Evolutionary conservation across 2,797 vertebrate species (phyloP).

Genomic region (Kryptopterus vitreolus): DNA sequence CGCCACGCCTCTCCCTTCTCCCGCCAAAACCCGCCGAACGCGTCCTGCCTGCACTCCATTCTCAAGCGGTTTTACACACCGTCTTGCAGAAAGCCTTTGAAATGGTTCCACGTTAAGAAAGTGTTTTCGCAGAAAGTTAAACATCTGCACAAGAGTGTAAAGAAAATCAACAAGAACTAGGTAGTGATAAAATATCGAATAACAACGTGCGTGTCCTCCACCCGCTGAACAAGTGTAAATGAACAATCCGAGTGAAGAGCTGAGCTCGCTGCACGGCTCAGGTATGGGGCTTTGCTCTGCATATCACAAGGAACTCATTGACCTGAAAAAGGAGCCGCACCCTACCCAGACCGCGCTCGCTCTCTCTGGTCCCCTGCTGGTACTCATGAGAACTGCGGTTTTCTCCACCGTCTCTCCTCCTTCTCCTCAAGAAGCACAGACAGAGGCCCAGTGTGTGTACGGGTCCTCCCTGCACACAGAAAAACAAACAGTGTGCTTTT

Average conservation of each 20-base stretch:
- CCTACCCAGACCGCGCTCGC: slow-evolving; percentile 58
- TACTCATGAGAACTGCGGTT: slow-evolving; percentile 44
- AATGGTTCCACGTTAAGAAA: not conserved
- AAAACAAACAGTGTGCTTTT: slow-evolving; percentile 50
- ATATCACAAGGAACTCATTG: slow-evolving; percentile 79
- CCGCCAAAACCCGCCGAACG: slow-evolving; percentile 28
- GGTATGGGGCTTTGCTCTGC: slow-evolving; percentile 63
- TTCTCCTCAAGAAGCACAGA: slow-evolving; percentile 41
- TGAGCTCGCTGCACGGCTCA: slow-evolving; percentile 55
- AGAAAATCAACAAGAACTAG: not conserved
- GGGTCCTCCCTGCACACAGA: slow-evolving; percentile 35
- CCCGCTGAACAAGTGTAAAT: slow-evolving; percentile 24
- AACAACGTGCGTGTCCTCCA: not conserved
- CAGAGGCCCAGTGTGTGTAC: slow-evolving; percentile 49
- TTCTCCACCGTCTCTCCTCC: slow-evolving; percentile 28
- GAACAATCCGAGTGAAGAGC: slow-evolving; percentile 39
- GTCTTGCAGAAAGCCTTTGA: not conserved
- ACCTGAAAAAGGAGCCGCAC: slow-evolving; percentile 85
- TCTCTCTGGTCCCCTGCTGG: slow-evolving; percentile 80
- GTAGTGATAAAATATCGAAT: slow-evolving; percentile 12
- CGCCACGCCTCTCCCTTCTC: slow-evolving; percentile 27
- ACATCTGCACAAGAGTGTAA: not conserved
- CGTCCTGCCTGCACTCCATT: slow-evolving; percentile 21
- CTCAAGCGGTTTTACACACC: slow-evolving; percentile 22
- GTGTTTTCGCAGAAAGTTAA: not conserved